These are phyloP conservation scores for Mus minutoides DNA, from an alignment of 2,797 vertebrate genomes.

Conservation along the genomic window DNA sequence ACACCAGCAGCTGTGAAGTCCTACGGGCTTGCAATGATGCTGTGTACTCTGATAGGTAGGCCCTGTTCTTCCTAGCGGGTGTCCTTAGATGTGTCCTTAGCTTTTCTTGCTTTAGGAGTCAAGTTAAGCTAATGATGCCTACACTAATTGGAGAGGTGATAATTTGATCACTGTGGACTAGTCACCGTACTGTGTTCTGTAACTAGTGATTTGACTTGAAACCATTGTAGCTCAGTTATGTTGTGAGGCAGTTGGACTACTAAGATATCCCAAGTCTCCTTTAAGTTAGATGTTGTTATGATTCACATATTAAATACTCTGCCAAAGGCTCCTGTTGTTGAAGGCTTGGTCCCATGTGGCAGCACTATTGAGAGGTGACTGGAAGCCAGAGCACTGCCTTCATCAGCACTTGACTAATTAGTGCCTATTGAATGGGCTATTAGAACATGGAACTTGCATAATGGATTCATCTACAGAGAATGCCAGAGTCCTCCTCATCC, in stretches of 20 bases:
- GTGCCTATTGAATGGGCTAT: not conserved
- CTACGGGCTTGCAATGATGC: not conserved
- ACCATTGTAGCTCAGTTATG: not conserved
- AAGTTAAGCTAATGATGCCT: not conserved
- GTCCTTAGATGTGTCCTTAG: too few relatives aligned
- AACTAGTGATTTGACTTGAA: not conserved
- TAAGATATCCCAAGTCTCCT: not conserved
- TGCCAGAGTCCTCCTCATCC: not conserved
- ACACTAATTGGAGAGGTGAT: not conserved
- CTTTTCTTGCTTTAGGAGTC: constrained; percentile 9
- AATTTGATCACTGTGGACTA: not conserved
- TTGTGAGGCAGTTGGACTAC: constrained; percentile 6
- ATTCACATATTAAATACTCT: not conserved
- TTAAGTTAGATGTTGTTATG: not conserved
- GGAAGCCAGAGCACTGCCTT: not conserved
- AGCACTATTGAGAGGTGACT: not conserved
- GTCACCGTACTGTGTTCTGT: constrained; percentile 26
- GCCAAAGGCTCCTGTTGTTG: not conserved
- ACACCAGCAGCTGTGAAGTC: not conserved
- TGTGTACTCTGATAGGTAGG: not conserved
- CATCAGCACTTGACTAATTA: not conserved
- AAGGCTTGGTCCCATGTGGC: not conserved
- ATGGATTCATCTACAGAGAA: not conserved
- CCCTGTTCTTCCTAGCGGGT: not conserved
- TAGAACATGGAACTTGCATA: not conserved